Evolutionary conservation across 2,888 invertebrate genomes (phyloP).

Genomic region (Agrotis exclamationis): DNA sequence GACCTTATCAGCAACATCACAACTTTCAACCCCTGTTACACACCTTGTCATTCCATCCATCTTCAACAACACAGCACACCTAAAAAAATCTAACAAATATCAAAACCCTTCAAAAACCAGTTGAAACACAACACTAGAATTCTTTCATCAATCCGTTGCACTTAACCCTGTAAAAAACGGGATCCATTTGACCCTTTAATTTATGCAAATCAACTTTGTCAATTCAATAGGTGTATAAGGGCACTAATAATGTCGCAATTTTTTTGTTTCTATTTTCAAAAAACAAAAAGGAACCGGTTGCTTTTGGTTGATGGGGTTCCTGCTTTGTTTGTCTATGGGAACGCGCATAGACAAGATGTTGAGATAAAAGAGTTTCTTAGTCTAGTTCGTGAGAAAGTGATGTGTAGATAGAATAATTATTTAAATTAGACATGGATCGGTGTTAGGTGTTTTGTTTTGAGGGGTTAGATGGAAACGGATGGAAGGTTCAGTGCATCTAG

Average conservation of each 20-base stretch:
- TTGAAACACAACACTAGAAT: slow-evolving; percentile 65
- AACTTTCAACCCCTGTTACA: slow-evolving; percentile 1
- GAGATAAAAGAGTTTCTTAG: slow-evolving; percentile 64
- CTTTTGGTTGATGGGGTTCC: slow-evolving; percentile 54
- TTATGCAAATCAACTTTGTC: slow-evolving; percentile 62
- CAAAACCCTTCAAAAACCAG: slow-evolving; percentile 66
- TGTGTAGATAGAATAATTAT: slow-evolving; percentile 65
- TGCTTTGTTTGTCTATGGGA: slow-evolving; percentile 64
- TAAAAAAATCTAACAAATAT: slow-evolving; percentile 57
- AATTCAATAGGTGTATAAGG: slow-evolving; percentile 63
- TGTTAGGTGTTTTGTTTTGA: slow-evolving; percentile 42
- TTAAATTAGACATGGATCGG: slow-evolving; percentile 61
- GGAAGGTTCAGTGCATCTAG: slow-evolving; percentile 29
- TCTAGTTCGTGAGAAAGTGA: slow-evolving; percentile 68
- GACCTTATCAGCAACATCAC: slow-evolving; percentile 23
- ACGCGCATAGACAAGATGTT: slow-evolving; percentile 65
- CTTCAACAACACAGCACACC: slow-evolving; percentile 12
- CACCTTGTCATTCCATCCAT: slow-evolving; percentile 24
- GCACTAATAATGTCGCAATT: slow-evolving; percentile 67
- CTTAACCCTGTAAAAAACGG: slow-evolving; percentile 65
- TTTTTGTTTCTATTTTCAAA: slow-evolving; percentile 67
- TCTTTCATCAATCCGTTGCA: slow-evolving; percentile 66
- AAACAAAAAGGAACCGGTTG: slow-evolving; percentile 67
- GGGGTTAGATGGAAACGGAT: slow-evolving; percentile 29
- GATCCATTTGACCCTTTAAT: slow-evolving; percentile 65